phyloP scores from a whole-genome alignment of 1,140 invertebrate species.

The Scaptomyza graminum region DNA sequence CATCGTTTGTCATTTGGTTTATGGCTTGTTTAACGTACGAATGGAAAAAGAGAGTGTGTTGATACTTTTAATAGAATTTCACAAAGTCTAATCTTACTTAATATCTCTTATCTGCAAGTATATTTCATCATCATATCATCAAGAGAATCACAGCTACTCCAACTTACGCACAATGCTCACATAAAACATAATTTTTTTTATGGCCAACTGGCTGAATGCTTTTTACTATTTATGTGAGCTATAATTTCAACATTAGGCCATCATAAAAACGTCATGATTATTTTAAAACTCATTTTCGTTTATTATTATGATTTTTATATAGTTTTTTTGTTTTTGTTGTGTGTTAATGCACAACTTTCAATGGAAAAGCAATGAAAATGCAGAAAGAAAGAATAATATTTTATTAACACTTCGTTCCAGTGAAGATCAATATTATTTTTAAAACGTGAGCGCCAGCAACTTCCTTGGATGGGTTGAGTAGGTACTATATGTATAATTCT shows the following conservation, averaged over 20 bases:
- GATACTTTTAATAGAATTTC: not conserved
- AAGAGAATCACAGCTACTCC: conserved; percentile 26
- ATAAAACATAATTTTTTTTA: conserved; percentile 71
- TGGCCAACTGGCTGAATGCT: conserved; percentile 17
- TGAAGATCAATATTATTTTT: conserved; percentile 82
- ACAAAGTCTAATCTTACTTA: not conserved
- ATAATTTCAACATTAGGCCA: conserved; percentile 74
- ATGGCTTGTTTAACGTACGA: conserved; percentile 71
- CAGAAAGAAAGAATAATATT: conserved; percentile 63
- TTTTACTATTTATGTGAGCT: conserved; percentile 53
- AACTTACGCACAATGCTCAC: conserved; percentile 20
- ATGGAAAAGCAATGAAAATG: conserved; percentile 53
- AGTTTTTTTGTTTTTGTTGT: conserved; percentile 46
- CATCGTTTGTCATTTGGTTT: conserved; percentile 80
- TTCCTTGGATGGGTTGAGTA: conserved; percentile 45
- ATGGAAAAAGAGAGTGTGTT: conserved; percentile 4
- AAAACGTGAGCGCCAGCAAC: conserved; percentile 60
- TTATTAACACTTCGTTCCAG: conserved; percentile 79
- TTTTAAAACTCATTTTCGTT: conserved; percentile 62
- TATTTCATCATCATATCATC: conserved; percentile 11
- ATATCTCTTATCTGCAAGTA: conserved; percentile 9
- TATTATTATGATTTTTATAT: conserved; percentile 1
- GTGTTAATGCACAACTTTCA: conserved; percentile 49
- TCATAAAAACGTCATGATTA: conserved; percentile 78
- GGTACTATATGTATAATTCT: no score